Evolutionary conservation across 2,113 vertebrate species (phyloP).

Genomic region (Bubalus kerabau): DNA sequence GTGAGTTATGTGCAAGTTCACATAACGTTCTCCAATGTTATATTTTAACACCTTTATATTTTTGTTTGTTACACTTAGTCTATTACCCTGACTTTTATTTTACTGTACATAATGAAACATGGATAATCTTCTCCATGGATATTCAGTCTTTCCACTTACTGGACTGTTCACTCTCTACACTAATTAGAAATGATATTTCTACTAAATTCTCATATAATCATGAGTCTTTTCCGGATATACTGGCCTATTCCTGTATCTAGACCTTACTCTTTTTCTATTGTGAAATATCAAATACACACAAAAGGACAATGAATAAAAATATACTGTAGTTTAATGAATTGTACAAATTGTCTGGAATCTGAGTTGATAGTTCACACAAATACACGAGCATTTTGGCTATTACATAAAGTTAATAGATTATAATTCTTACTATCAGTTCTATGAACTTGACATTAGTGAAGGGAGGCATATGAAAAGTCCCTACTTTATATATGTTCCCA

Average conservation of each 20-base stretch:
- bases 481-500: not conserved
- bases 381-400: not conserved
- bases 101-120: not conserved
- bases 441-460: not conserved
- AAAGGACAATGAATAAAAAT: not conserved
- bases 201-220: not conserved
- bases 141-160: not conserved
- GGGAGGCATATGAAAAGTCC: not conserved
- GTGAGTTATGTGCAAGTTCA: not conserved
- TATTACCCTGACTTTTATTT: not conserved
- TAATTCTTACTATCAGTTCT: not conserved
- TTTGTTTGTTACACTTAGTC: not conserved
- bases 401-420: not conserved
- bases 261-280: not conserved
- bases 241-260: not conserved
- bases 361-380: not conserved
- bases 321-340: not conserved
- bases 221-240: not conserved
- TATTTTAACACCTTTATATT: not conserved
- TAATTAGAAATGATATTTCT: not conserved
- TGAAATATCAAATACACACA: not conserved
- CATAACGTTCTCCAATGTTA: not conserved
- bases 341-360: not conserved
- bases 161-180: not conserved
- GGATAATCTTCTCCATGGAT: not conserved